Percentiles rank a stretch among this genome's conserved stretches.
Conservation (phyloP, 2,797 vertebrate species). For the Cyprinodon diabolis region DNA sequence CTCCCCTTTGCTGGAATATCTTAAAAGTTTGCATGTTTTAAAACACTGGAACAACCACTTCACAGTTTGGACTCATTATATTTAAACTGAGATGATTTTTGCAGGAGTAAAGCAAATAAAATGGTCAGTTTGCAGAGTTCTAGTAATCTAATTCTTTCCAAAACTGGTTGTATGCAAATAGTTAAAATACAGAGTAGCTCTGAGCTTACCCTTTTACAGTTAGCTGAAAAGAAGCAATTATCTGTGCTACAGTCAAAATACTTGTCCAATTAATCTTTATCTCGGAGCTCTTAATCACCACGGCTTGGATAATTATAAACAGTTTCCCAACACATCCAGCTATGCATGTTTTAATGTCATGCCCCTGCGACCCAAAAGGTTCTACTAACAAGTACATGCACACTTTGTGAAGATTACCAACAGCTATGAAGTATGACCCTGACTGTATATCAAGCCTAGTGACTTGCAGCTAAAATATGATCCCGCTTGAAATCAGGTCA, state of each 20-base stretch:
- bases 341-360: slow-evolving; percentile 25
- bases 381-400: slow-evolving; percentile 48
- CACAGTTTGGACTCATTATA: slow-evolving; percentile 29
- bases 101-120: slow-evolving; percentile 24
- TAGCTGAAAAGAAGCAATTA: slow-evolving; percentile 49
- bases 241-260: slow-evolving; percentile 38
- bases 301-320: slow-evolving; percentile 41
- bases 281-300: slow-evolving; percentile 38
- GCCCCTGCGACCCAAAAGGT: slow-evolving; percentile 13
- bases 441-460: slow-evolving; percentile 36
- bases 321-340: slow-evolving; percentile 22
- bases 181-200: slow-evolving; percentile 25
- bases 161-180: slow-evolving; percentile 16
- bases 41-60: slow-evolving; percentile 11
- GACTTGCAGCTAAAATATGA: slow-evolving; percentile 43
- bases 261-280: slow-evolving; percentile 27
- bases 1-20: slow-evolving; percentile 8
- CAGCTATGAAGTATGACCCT: slow-evolving; percentile 49
- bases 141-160: slow-evolving; percentile 9
- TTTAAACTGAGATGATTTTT: slow-evolving; percentile 26
- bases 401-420: slow-evolving; percentile 54
- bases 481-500: slow-evolving; percentile 63
- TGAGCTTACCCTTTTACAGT: slow-evolving; percentile 38
- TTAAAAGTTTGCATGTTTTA: slow-evolving; percentile 14
- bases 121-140: slow-evolving; percentile 23